phyloP scores from a whole-genome alignment of 2,797 vertebrate species.

The Holocentrus rufus region DNA sequence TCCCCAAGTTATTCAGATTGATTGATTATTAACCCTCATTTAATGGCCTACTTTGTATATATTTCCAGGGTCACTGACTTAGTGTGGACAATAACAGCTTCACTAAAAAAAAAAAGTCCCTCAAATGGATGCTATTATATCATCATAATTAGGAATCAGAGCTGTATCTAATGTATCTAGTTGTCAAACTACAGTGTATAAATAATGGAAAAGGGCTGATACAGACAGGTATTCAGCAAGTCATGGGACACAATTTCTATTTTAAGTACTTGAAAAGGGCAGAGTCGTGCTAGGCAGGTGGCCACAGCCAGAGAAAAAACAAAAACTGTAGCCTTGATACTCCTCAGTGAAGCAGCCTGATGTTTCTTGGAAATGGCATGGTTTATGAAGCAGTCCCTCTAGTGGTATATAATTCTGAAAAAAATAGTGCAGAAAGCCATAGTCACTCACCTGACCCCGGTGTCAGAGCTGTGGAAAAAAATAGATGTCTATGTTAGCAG shows the following conservation, averaged over 20 bases:
- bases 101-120: no score
- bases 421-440: constrained; percentile 25
- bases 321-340: constrained; percentile 26
- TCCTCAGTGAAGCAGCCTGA: constrained; percentile 24
- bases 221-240: constrained; percentile 31
- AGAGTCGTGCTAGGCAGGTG: constrained; percentile 36
- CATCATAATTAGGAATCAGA: background rate
- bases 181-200: constrained; percentile 14
- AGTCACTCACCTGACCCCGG: constrained; percentile 90
- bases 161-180: constrained; percentile 3
- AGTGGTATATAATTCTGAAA: constrained; percentile 20
- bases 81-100: no score
- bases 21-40: no score
- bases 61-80: no score
- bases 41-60: no score
- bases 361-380: constrained; percentile 31
- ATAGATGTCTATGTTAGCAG: constrained; percentile 43
- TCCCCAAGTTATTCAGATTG: no score
- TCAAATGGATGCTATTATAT: background rate
- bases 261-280: constrained; percentile 51
- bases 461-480: constrained; percentile 83
- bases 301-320: constrained; percentile 19
- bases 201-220: constrained; percentile 23
- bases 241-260: constrained; percentile 42
- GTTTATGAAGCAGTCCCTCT: background rate